Percentiles rank a stretch among this genome's conserved stretches.
These are phyloP conservation scores for Apantesis nais DNA, from an alignment of 2,888 invertebrate species.

Conservation along the genomic window DNA sequence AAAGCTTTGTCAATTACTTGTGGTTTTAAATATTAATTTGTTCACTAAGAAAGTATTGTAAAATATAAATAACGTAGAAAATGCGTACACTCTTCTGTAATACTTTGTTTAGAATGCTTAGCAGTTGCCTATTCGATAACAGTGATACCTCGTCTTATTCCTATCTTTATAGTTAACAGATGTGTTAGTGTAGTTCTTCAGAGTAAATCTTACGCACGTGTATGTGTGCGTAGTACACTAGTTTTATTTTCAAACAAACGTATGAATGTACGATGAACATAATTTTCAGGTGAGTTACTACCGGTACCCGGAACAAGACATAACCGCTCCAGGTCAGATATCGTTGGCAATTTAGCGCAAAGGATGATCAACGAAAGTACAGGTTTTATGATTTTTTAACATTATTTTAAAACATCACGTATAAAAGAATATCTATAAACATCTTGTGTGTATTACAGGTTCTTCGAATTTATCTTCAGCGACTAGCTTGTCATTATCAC, in stretches of 20 bases:
- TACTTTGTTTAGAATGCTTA: not conserved
- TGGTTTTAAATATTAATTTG: too few species aligned
- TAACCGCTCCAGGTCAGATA: conserved; percentile 78
- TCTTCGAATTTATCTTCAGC: conserved; percentile 70
- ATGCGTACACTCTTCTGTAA: not conserved
- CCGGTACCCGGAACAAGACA: conserved; percentile 71
- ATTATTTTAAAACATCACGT: too few species aligned
- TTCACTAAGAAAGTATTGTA: too few species aligned
- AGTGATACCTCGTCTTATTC: conserved; percentile 28
- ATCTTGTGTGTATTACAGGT: conserved; percentile 53
- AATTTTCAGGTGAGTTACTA: conserved; percentile 69
- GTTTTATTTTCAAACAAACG: not conserved
- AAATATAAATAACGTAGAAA: not conserved
- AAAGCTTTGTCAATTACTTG: too few species aligned
- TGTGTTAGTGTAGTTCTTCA: conserved; percentile 45
- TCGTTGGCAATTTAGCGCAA: conserved; percentile 77
- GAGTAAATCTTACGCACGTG: conserved; percentile 38
- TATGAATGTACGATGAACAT: conserved; percentile 5
- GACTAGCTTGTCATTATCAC: conserved; percentile 72
- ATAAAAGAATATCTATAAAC: too few species aligned
- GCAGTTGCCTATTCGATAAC: conserved; percentile 25
- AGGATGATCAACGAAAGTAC: conserved; percentile 76
- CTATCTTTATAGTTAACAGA: conserved; percentile 36
- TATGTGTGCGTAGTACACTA: conserved; percentile 44
- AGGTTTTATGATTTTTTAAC: conserved; percentile 54